Evolutionary conservation across 92 coral and sea anemone genomes (phyloP).

Genomic region (Meandrina meandrites): DNA sequence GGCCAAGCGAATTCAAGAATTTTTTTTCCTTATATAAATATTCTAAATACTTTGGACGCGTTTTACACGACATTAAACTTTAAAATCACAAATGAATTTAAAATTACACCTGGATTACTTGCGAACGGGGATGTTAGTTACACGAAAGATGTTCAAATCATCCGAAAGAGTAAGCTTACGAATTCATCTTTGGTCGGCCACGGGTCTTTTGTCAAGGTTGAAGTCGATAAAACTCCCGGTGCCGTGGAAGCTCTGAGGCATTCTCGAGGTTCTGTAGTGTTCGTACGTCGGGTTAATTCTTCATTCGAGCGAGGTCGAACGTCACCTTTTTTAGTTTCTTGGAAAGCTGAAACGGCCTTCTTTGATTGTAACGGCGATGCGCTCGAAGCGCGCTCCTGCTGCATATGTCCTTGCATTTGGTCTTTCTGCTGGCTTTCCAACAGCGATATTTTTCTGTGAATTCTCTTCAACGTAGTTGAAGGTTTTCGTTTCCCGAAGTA

Average conservation of each 20-base stretch:
- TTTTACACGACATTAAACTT: background rate
- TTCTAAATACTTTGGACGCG: background rate
- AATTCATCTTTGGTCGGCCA: conserved; percentile 86
- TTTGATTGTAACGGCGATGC: background rate
- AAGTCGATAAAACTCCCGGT: conserved; percentile 15
- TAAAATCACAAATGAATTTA: background rate
- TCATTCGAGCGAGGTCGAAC: conserved; percentile 13
- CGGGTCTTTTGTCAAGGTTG: conserved; percentile 2
- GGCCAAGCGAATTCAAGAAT: background rate
- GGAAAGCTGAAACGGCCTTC: conserved; percentile 1
- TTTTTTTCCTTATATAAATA: background rate
- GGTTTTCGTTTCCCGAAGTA: conserved; percentile 75
- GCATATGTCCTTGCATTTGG: background rate
- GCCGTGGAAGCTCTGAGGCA: conserved; percentile 22
- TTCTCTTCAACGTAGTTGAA: conserved; percentile 67
- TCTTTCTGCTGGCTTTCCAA: conserved; percentile 40
- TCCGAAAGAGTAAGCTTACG: conserved; percentile 53
- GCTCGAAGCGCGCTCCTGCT: background rate
- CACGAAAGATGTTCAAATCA: conserved; percentile 26
- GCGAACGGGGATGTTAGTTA: background rate
- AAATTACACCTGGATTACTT: background rate
- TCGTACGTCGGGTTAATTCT: background rate
- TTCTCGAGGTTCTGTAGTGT: background rate
- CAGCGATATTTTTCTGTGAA: conserved; percentile 67
- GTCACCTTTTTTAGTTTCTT: background rate